These are phyloP conservation scores for Sebastes flavidus DNA, from an alignment of 2,797 vertebrate species.

Conservation along the genomic window DNA sequence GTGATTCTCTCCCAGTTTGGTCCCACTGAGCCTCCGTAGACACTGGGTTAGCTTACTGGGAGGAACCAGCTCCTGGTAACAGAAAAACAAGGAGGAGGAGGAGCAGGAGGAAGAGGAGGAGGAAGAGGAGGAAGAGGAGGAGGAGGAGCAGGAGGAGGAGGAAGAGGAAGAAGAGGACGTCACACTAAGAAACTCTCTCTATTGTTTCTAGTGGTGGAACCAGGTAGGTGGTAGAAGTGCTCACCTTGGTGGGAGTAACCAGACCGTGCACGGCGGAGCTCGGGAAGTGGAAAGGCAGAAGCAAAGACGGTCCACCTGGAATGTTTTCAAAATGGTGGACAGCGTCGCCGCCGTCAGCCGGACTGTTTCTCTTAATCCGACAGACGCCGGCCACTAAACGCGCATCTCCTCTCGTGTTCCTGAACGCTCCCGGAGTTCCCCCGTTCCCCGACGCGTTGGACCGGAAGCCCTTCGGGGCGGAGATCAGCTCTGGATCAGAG, in stretches of 20 bases:
- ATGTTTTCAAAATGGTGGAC: slow-evolving; percentile 84
- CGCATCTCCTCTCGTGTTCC: not conserved
- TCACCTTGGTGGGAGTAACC: slow-evolving; percentile 69
- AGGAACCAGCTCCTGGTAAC: slow-evolving; percentile 27
- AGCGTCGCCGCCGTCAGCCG: slow-evolving; percentile 4
- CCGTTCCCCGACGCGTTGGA: slow-evolving; percentile 80
- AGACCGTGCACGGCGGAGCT: slow-evolving; percentile 12
- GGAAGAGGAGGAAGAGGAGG: accelerated
- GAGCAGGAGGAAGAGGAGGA: accelerated
- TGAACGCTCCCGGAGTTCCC: not conserved
- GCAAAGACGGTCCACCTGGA: slow-evolving; percentile 71
- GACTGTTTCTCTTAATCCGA: not conserved
- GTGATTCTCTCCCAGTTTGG: slow-evolving; percentile 69
- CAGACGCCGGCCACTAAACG: slow-evolving; percentile 59
- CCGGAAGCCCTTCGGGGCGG: slow-evolving; percentile 39
- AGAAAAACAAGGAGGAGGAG: not conserved
- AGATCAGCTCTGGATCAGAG: not conserved
- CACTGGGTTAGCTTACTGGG: slow-evolving; percentile 55
- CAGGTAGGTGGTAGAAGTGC: accelerated
- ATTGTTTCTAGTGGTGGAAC: not conserved
- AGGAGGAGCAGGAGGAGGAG: too few species aligned
- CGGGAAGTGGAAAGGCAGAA: slow-evolving; percentile 57
- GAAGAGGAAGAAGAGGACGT: too few species aligned
- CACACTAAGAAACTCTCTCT: not conserved
- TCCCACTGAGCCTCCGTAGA: slow-evolving; percentile 63